These are phyloP conservation scores for Thamnophis sirtalis DNA, from an alignment of 2,113 vertebrate species.

Conservation along the genomic window DNA sequence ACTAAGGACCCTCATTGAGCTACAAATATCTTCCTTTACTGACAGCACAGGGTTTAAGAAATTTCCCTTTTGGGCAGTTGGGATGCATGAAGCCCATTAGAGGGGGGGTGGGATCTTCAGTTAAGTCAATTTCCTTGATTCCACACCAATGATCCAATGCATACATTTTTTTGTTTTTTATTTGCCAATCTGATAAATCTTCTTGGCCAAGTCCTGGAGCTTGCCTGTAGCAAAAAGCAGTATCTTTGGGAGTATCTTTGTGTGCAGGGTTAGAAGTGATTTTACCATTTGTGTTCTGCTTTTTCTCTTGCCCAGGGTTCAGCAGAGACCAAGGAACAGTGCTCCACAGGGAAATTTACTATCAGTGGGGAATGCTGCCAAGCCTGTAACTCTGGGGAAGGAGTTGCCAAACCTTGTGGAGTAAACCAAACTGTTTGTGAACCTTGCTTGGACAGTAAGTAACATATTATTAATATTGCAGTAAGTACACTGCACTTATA, in stretches of 20 bases:
- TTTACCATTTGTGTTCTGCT: neutral
- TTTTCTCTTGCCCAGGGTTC: slow-evolving; percentile 23
- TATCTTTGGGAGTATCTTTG: neutral
- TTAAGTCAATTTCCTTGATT: neutral
- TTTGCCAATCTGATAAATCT: neutral
- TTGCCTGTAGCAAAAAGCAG: neutral
- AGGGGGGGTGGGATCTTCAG: neutral
- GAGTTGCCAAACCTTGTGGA: slow-evolving; percentile 79
- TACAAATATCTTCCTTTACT: neutral
- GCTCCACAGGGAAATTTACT: slow-evolving; percentile 72
- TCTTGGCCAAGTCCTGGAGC: neutral
- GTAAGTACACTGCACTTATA: neutral
- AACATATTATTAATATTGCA: neutral
- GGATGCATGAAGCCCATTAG: neutral
- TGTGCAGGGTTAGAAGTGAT: neutral
- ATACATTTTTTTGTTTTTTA: neutral
- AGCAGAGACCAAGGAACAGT: slow-evolving; percentile 50
- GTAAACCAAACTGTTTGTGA: slow-evolving; percentile 82
- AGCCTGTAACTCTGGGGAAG: slow-evolving; percentile 89
- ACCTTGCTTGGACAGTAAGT: slow-evolving; percentile 96
- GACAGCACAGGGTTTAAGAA: neutral
- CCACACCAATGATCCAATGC: neutral
- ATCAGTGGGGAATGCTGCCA: slow-evolving; percentile 80
- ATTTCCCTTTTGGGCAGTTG: neutral
- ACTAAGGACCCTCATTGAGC: no score